phyloP scores from a whole-genome alignment of 2,113 vertebrate species.

The Cygnus buccinator region DNA sequence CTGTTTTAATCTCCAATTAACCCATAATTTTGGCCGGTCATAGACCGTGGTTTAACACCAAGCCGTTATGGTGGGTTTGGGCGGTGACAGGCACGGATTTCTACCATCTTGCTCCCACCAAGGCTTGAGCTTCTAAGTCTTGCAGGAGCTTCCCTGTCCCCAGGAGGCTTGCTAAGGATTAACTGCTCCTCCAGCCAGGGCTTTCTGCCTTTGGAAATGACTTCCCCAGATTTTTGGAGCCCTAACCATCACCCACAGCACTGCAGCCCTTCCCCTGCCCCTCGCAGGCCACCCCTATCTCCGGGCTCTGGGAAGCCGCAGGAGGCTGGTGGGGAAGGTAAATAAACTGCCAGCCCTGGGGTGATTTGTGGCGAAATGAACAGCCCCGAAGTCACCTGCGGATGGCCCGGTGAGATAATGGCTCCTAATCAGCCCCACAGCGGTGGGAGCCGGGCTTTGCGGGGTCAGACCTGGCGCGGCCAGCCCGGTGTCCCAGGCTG shows the following conservation, averaged over 20 bases:
- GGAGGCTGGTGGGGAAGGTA: conserved; percentile 60
- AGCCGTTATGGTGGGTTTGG: not conserved
- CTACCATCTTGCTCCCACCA: not conserved
- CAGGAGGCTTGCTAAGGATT: not conserved
- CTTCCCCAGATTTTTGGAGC: not conserved
- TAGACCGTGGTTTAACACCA: not conserved
- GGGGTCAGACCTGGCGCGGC: not conserved
- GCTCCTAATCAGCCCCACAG: not conserved
- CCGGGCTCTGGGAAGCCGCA: conserved; percentile 50
- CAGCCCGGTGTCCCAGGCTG: not conserved
- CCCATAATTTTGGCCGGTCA: not conserved
- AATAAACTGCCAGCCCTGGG: conserved; percentile 29
- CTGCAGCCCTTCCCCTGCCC: not conserved
- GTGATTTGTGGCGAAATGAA: conserved; percentile 66
- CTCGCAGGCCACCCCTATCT: not conserved
- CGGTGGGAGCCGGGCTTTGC: not conserved
- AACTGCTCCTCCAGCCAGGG: not conserved
- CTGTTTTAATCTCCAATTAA: not conserved
- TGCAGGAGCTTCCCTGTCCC: not conserved
- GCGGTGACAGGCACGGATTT: not conserved
- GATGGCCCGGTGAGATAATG: not conserved
- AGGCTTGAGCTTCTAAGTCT: not conserved
- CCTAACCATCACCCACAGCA: not conserved
- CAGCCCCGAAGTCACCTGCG: conserved; percentile 11
- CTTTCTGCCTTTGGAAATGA: not conserved